Evolutionary conservation across 2,888 invertebrate genomes (phyloP).

Genomic region (Megalurothrips usitatus): DNA sequence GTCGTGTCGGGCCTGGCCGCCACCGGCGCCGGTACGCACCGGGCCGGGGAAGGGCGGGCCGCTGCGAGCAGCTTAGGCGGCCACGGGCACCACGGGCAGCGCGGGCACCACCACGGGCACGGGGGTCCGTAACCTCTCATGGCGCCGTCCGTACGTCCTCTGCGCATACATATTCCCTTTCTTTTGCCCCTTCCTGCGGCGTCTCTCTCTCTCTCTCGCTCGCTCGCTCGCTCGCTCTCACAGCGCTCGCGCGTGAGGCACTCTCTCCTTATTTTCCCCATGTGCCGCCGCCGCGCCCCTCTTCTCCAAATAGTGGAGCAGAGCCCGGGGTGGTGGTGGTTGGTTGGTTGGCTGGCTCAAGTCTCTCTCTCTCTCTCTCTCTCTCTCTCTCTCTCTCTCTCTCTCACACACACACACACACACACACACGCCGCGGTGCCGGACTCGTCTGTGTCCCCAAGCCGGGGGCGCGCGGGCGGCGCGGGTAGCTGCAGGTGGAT

Average conservation of each 20-base stretch:
- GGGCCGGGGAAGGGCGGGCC: not conserved
- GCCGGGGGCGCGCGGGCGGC: not conserved
- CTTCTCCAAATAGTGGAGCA: not conserved
- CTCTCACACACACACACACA: not conserved
- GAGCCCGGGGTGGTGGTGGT: not conserved
- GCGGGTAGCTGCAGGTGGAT: not conserved
- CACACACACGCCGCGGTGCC: too few species aligned
- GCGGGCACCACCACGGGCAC: not conserved
- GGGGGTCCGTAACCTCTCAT: not conserved
- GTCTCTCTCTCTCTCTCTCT: not conserved
- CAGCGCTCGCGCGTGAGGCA: not conserved
- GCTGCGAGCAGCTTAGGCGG: not conserved
- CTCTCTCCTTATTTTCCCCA: constrained; percentile 18
- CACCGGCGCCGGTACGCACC: not conserved
- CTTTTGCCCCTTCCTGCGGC: not conserved
- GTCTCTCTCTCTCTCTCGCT: constrained; percentile 17
- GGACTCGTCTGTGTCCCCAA: too few species aligned
- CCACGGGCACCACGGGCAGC: too few species aligned
- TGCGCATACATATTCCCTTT: not conserved
- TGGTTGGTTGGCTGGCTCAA: not conserved
- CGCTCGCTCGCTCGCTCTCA: not conserved
- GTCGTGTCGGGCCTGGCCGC: too few species aligned
- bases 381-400: not conserved
- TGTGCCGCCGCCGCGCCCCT: not conserved
- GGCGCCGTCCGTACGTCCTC: not conserved